Percentiles rank a stretch among this genome's conserved stretches.
Conservation (phyloP, 2,888 invertebrate genomes). For the Abscondita cerata region DNA sequence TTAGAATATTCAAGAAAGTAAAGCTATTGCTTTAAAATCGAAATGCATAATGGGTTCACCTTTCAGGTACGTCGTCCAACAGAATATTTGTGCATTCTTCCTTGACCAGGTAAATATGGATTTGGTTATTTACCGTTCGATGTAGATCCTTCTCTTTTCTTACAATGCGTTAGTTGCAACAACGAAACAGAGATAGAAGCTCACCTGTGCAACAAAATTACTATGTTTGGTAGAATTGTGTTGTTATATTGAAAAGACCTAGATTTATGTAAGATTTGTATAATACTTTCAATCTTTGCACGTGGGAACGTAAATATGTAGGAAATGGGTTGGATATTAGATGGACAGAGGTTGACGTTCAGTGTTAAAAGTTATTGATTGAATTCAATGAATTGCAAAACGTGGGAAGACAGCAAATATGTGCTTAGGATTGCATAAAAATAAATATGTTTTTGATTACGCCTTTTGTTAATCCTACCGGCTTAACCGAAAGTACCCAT, state of each 20-base stretch:
- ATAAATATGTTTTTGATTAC: conserved; percentile 32
- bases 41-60: conserved; percentile 37
- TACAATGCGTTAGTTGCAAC: neutral
- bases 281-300: conserved; percentile 40
- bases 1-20: conserved; percentile 34
- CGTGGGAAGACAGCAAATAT: conserved; percentile 36
- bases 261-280: conserved; percentile 44
- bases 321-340: conserved; percentile 42
- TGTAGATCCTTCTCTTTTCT: neutral
- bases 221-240: conserved; percentile 14
- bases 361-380: conserved; percentile 36
- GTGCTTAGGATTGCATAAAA: conserved; percentile 34
- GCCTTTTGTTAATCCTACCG: conserved; percentile 13
- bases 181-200: conserved; percentile 1
- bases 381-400: conserved; percentile 37
- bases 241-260: conserved; percentile 37
- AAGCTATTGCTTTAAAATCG: conserved; percentile 32
- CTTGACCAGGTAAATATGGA: conserved; percentile 41
- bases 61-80: conserved; percentile 39
- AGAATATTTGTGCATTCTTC: conserved; percentile 38
- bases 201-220: neutral
- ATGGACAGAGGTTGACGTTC: conserved; percentile 38
- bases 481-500: neutral
- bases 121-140: conserved; percentile 8
- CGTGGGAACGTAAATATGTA: conserved; percentile 45